These are phyloP conservation scores for Dunckerocampus dactyliophorus DNA, from an alignment of 2,113 vertebrate species.

Conservation along the genomic window DNA sequence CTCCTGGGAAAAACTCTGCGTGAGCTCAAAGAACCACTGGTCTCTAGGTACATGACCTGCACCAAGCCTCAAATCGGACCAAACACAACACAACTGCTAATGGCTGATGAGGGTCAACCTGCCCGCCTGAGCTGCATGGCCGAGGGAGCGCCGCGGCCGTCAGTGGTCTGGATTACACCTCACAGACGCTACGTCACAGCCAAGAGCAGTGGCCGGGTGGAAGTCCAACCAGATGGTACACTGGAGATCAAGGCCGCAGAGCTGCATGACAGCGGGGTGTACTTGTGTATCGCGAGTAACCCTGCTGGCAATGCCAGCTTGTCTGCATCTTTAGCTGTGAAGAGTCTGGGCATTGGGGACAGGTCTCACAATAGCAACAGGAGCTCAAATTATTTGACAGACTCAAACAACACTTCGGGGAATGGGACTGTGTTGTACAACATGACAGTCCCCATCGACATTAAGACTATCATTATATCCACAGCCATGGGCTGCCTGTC, in stretches of 20 bases:
- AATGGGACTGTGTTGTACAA: slow-evolving; percentile 89
- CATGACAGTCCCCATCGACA: slow-evolving; percentile 92
- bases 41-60: slow-evolving; percentile 92
- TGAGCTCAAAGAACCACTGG: slow-evolving; percentile 85
- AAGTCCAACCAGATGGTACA: slow-evolving; percentile 88
- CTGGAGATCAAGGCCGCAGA: slow-evolving; percentile 94
- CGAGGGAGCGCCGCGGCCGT: slow-evolving; percentile 85
- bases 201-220: slow-evolving; percentile 91
- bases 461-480: slow-evolving; percentile 97
- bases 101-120: slow-evolving; percentile 89
- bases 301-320: slow-evolving; percentile 92
- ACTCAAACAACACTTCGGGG: slow-evolving; percentile 88
- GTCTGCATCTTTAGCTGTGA: slow-evolving; percentile 88
- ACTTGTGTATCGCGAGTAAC: slow-evolving; percentile 91
- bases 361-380: slow-evolving; percentile 88
- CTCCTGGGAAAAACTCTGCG: slow-evolving; percentile 88
- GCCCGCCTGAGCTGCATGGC: slow-evolving; percentile 88
- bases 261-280: slow-evolving; percentile 93
- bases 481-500: slow-evolving; percentile 99
- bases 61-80: slow-evolving; percentile 87
- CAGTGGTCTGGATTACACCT: slow-evolving; percentile 92
- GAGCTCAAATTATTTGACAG: slow-evolving; percentile 88
- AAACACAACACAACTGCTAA: slow-evolving; percentile 86
- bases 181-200: slow-evolving; percentile 88
- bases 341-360: slow-evolving; percentile 79